Conservation (phyloP, 2,797 vertebrate genomes). For the Clamator glandarius region DNA sequence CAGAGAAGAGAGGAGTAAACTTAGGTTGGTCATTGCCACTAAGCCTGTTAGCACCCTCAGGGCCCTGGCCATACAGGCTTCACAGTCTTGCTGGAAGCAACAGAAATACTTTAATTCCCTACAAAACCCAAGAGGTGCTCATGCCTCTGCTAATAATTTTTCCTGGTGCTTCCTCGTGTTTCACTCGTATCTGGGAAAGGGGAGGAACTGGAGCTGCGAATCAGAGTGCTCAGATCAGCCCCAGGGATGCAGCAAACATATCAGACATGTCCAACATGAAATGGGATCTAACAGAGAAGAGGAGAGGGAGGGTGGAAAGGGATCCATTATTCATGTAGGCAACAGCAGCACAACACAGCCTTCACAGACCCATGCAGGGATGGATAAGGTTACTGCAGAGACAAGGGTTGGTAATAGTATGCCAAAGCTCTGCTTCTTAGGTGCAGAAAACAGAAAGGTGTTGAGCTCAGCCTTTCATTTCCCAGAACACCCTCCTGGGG, state of each 20-base stretch:
- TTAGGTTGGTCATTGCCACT: not conserved
- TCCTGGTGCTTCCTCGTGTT: not conserved
- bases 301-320: constrained; percentile 17
- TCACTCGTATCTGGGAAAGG: not conserved
- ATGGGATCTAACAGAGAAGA: constrained; percentile 23
- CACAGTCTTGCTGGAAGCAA: not conserved
- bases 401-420: not conserved
- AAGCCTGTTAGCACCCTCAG: not conserved
- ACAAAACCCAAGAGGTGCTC: not conserved
- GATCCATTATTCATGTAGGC: constrained; percentile 62
- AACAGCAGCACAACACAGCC: constrained; percentile 12
- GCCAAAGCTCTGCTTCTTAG: not conserved
- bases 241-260: not conserved
- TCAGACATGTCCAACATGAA: constrained; percentile 4
- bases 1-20: not conserved
- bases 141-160: not conserved
- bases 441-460: not conserved
- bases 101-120: not conserved
- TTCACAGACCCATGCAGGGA: not conserved
- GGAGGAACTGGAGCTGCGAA: not conserved
- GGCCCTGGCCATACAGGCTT: not conserved
- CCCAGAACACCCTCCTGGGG: fast-evolving
- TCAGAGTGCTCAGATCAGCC: not conserved
- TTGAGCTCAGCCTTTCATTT: not conserved
- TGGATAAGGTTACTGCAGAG: constrained; percentile 43